Base-by-base conservation (phyloP, 2,113 vertebrate species). In the Sphaerodactylus townsendi region DNA sequence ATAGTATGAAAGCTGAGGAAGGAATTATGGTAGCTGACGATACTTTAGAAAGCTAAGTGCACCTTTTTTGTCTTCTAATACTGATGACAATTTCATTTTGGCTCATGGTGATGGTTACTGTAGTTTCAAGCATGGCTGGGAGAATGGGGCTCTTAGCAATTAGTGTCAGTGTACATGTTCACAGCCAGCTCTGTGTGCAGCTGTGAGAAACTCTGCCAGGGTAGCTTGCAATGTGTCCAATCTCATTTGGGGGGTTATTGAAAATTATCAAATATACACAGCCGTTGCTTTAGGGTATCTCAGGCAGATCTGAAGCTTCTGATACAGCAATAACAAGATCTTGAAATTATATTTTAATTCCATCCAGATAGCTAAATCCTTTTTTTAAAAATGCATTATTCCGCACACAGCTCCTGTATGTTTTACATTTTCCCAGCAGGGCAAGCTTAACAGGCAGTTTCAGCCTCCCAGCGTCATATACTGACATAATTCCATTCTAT, bases 141-240 rank as follows among this genome's bases (percentile, higher is more conserved):
- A 74, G 71, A 74, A 19, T 11, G 33, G 48, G 82, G 50, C 64
- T 25, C 62, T 68, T 53, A 68, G 35, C 82, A 83, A 83, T 77
- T 83, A 69, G 82, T 9, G 15, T 77, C 73, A 68, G 33, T 30
- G 17, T 77, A 68, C 68, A 37, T 53, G 10, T 65, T 66, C 82
- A 56, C 30, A 53, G 35, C 48, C 73, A 83, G 41, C 39, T 35
- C 41, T 64, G 41, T 66, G 33, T 66, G 33, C 48, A 23, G 46
- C 65, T 83, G 62, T 41, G 82, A 77, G 65, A 68, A 83, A 69
- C 46, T 68, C 33, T 68, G 62, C 82, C 82, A 83, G 62, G 46
- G 73, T 35, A 68, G 50, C 35, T 77, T 77, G 82, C 70, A 82
- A 74, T 65, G 25, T 64, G 72, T 48, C 70, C 37, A 82, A 19